Base-by-base conservation (phyloP, 30 jellyfish, hydroid and myxozoan species). In the Cassiopea xamachana region DNA sequence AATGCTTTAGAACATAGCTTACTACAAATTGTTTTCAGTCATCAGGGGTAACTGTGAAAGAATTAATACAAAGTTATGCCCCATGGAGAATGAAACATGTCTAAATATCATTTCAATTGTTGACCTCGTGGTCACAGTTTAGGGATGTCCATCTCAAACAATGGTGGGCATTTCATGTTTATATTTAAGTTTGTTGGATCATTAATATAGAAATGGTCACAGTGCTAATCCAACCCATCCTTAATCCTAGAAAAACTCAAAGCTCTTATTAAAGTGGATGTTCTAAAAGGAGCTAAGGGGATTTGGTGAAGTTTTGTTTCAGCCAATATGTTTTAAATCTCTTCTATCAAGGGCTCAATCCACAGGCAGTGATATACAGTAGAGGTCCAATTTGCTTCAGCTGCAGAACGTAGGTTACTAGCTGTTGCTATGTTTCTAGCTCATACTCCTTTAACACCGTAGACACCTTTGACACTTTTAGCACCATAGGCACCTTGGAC, bases 31-130 rank as follows among this genome's bases (percentile, higher is more conserved):
- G 85, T 84, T 75, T 77, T 74, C n/a, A 73, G 81, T 8, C 87
- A 50, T 85, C 82, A 76, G 93, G 87, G 75, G 81, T 62, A 19
- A 85, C 93, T 73, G 93, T 76, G 93, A 84, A n/a, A 75, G 87
- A 72, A 83, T 85, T 85, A 85, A 10, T 18, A 64, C 69, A 47
- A 73, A 47, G 82, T 71, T 76, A 60, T 60, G 61, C 14, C 87
- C 85, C 81, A 85, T 75, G 19, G 85, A 85, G 82, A 60, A 15
- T 85, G 93, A 61, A 75, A 85, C 75, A 58, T 85, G 93, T 75
- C 85, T 59, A 39, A 60, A 73, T 73, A 62, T 73, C 17, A 43
- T 50, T 73, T 77, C 58, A 85, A 82, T 18, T 70, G 55, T 45
- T 82, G 90, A 82, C 90, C 90, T 59, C 50, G 48, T 58, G 71